A percentile compares a stretch with the other conserved stretches of the same genome.
These are phyloP conservation scores for Dallia pectoralis DNA, from an alignment of 2,797 vertebrate genomes.

Conservation along the genomic window DNA sequence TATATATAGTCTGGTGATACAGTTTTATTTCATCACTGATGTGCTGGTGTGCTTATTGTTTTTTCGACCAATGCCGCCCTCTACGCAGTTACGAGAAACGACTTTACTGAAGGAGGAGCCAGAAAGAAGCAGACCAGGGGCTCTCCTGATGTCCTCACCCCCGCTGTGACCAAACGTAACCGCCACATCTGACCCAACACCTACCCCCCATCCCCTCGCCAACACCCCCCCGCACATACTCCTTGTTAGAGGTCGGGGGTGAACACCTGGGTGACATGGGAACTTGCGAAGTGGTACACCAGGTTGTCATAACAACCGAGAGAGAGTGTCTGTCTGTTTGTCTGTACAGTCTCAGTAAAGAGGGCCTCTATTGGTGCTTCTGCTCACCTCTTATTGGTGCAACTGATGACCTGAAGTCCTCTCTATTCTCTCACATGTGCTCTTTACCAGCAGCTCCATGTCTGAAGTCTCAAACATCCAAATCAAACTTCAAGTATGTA, in stretches of 20 bases:
- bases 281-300: slow-evolving; percentile 60
- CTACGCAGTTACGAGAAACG: slow-evolving; percentile 87
- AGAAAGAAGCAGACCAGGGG: slow-evolving; percentile 43
- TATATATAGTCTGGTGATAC: not conserved
- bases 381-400: slow-evolving; percentile 28
- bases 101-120: slow-evolving; percentile 79
- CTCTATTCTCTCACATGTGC: slow-evolving; percentile 19
- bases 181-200: slow-evolving; percentile 58
- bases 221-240: not conserved
- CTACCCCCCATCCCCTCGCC: not conserved
- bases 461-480: slow-evolving; percentile 28
- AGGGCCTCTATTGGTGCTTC: slow-evolving; percentile 22
- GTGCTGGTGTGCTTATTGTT: not conserved
- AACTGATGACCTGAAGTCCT: slow-evolving; percentile 31
- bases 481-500: slow-evolving; percentile 20
- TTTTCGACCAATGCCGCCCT: not conserved
- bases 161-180: slow-evolving; percentile 69
- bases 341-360: slow-evolving; percentile 41
- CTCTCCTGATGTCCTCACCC: slow-evolving; percentile 44
- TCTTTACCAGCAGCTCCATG: slow-evolving; percentile 31
- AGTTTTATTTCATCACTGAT: not conserved
- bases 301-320: slow-evolving; percentile 53
- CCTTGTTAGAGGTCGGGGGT: not conserved
- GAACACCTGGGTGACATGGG: slow-evolving; percentile 34
- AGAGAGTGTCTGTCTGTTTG: slow-evolving; percentile 8